Conservation (phyloP, 2,888 invertebrate genomes). For the Zeuzera pyrina region DNA sequence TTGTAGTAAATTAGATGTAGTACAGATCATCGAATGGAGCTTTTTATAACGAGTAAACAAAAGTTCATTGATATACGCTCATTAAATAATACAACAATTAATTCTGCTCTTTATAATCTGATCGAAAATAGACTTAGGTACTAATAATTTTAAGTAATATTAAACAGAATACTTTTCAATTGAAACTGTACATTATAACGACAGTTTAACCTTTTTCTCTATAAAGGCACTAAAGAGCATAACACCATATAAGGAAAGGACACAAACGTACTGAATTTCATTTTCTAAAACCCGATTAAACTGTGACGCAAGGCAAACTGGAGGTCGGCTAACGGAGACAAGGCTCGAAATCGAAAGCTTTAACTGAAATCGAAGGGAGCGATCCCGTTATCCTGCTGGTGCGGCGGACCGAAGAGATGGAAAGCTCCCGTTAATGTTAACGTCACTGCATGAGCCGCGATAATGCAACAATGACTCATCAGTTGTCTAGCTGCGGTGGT, state of each 20-base stretch:
- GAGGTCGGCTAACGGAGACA: slow-evolving; percentile 54
- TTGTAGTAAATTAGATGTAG: no score
- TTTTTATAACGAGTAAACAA: no score
- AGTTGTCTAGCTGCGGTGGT: no score
- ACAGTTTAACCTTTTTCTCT: no score
- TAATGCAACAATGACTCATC: slow-evolving; percentile 31
- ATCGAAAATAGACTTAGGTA: no score
- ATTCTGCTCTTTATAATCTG: no score
- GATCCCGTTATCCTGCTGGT: slow-evolving; percentile 65
- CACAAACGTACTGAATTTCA: slow-evolving; percentile 60
- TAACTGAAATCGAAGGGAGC: slow-evolving; percentile 66
- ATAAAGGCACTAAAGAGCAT: slow-evolving; percentile 41
- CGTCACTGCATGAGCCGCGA: slow-evolving; percentile 36
- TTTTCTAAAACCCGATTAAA: slow-evolving; percentile 70
- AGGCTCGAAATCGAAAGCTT: slow-evolving; percentile 64
- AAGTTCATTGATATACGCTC: no score
- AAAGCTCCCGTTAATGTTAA: slow-evolving; percentile 60
- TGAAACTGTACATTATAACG: no score
- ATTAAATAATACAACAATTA: no score
- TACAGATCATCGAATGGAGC: no score
- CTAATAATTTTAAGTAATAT: no score
- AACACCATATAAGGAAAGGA: slow-evolving; percentile 61
- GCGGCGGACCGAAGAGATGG: slow-evolving; percentile 40
- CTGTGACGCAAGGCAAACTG: slow-evolving; percentile 47
- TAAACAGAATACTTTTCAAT: no score